Conservation (phyloP, 1,140 invertebrate genomes). For the Zaprionus vittiger region DNA sequence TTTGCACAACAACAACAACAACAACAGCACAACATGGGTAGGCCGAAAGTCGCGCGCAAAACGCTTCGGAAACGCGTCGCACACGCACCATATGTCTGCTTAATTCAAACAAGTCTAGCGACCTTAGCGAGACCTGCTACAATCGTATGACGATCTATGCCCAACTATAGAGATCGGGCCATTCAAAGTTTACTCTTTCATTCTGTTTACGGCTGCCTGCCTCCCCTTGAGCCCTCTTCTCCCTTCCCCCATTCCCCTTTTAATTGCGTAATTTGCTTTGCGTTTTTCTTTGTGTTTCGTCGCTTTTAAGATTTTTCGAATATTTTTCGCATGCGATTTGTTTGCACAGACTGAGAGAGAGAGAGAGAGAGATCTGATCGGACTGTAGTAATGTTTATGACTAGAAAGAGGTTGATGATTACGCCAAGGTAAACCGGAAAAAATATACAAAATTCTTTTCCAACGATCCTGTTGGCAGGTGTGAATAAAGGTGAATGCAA, state of each 20-base stretch:
- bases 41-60: conserved; percentile 48
- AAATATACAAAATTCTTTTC: background rate
- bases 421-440: conserved; percentile 1
- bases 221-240: background rate
- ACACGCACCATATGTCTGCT: conserved; percentile 45
- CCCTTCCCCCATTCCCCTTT: background rate
- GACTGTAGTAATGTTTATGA: background rate
- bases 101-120: conserved; percentile 23
- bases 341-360: background rate
- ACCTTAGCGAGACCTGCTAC: conserved; percentile 37
- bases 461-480: background rate
- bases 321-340: conserved; percentile 16
- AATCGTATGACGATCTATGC: conserved; percentile 23
- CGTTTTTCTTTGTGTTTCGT: conserved; percentile 41
- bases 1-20: conserved; percentile 30
- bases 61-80: conserved; percentile 36
- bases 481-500: background rate
- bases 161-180: conserved; percentile 23
- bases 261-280: conserved; percentile 69
- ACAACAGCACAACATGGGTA: background rate
- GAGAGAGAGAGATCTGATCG: background rate
- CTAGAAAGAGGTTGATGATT: background rate
- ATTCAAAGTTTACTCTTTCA: conserved; percentile 38
- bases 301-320: conserved; percentile 39
- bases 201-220: conserved; percentile 2